A percentile compares a stretch with the other conserved stretches of the same genome.
phyloP scores from a whole-genome alignment of 2,797 vertebrate species.

The Pseudochaenichthys georgianus region DNA sequence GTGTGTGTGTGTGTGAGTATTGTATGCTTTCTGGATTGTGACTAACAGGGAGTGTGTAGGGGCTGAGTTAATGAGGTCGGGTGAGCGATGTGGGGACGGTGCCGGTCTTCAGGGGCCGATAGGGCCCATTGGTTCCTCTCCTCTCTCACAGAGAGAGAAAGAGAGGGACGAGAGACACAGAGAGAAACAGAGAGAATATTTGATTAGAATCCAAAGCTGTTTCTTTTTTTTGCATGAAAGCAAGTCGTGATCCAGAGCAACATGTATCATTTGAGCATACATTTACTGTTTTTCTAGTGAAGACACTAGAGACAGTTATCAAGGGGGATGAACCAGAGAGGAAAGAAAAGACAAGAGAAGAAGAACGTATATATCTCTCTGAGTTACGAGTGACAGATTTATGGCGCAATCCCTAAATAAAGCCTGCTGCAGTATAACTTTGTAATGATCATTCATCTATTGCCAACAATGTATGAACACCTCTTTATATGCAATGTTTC shows the following conservation, averaged over 20 bases:
- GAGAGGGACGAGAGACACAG: slow-evolving; percentile 4
- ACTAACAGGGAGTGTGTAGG: slow-evolving; percentile 76
- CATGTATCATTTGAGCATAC: background rate
- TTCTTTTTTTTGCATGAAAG: slow-evolving; percentile 29
- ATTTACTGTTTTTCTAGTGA: background rate
- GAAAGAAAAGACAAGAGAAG: background rate
- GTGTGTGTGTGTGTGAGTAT: slow-evolving; percentile 44
- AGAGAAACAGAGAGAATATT: slow-evolving; percentile 1
- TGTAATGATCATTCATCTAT: background rate
- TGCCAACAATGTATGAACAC: background rate
- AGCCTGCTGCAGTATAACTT: slow-evolving; percentile 1
- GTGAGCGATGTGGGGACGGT: slow-evolving; percentile 54
- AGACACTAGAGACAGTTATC: background rate
- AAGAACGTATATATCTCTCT: background rate
- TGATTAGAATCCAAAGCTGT: slow-evolving; percentile 29
- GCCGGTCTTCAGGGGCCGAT: slow-evolving; percentile 71
- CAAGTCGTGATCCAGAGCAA: slow-evolving; percentile 17
- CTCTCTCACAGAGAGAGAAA: slow-evolving; percentile 50
- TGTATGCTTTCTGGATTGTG: slow-evolving; percentile 78
- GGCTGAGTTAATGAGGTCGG: slow-evolving; percentile 77
- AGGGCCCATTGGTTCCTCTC: slow-evolving; percentile 73
- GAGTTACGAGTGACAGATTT: too few relatives aligned
- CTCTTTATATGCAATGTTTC: background rate
- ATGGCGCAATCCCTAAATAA: background rate
- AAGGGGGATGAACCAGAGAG: background rate